phyloP scores from a whole-genome alignment of 1,140 invertebrate species.

The Lasioglossum albipes region DNA sequence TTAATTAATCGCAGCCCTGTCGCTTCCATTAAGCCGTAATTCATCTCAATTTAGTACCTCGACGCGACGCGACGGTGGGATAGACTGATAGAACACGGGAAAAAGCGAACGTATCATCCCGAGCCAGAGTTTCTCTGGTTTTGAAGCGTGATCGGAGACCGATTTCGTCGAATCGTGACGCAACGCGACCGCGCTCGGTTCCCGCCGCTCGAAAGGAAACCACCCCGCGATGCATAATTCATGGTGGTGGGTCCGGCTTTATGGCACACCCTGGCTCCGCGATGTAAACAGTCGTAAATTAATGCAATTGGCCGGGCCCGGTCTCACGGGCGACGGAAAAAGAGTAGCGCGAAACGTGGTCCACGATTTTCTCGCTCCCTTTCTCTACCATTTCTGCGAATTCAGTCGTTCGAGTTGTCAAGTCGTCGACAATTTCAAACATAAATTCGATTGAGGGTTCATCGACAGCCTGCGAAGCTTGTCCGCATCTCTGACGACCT shows the following conservation, averaged over 20 bases:
- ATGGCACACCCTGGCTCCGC: conserved; percentile 43
- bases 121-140: not conserved
- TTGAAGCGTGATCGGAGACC: not conserved
- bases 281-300: conserved; percentile 67
- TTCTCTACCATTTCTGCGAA: no score
- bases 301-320: conserved; percentile 51
- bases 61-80: conserved; percentile 5
- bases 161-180: conserved; percentile 17
- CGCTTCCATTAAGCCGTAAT: conserved; percentile 27
- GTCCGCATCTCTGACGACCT: no score
- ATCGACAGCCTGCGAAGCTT: not conserved
- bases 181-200: not conserved
- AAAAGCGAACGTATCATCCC: not conserved
- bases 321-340: conserved; percentile 1
- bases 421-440: no score
- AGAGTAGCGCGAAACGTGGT: not conserved
- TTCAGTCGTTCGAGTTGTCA: no score
- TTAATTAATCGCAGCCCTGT: conserved; percentile 37
- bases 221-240: conserved; percentile 62
- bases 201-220: conserved; percentile 16
- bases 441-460: no score
- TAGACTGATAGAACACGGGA: not conserved
- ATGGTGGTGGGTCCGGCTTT: conserved; percentile 46
- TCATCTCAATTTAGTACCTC: conserved; percentile 41
- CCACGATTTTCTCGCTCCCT: not conserved